Conservation (phyloP, 2,113 vertebrate genomes). For the Ciconia maguari region DNA sequence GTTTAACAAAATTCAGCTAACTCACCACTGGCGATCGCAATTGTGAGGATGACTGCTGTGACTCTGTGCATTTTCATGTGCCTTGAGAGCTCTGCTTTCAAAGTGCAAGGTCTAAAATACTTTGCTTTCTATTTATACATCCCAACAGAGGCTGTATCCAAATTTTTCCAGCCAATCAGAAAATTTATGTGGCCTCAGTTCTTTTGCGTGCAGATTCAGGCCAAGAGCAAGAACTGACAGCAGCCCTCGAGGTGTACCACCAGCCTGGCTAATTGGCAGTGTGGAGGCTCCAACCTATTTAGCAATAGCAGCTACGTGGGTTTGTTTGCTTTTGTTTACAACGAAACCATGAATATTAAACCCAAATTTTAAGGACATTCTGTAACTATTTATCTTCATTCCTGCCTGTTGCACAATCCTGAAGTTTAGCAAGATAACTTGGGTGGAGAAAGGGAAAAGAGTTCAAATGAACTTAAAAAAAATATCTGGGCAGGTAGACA, state of each 20-base stretch:
- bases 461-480: not conserved
- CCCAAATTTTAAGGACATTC: not conserved
- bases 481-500: not conserved
- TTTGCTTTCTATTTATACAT: not conserved
- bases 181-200: not conserved
- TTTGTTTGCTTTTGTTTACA: not conserved
- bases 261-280: not conserved
- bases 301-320: not conserved
- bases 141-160: not conserved
- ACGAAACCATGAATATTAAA: not conserved
- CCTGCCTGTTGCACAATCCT: not conserved
- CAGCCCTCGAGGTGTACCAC: not conserved
- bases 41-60: not conserved
- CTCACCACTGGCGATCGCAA: not conserved
- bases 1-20: not conserved
- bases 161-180: not conserved
- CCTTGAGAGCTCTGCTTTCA: not conserved
- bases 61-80: not conserved
- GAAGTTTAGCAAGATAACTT: not conserved
- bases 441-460: not conserved
- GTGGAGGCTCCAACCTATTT: not conserved
- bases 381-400: not conserved
- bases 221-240: not conserved
- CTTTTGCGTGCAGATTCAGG: not conserved
- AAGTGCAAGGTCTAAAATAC: not conserved